Percentiles rank a stretch among this genome's conserved stretches.
phyloP scores from a whole-genome alignment of 2,888 invertebrate genomes.

The Chromoteleia sp. region DNA sequence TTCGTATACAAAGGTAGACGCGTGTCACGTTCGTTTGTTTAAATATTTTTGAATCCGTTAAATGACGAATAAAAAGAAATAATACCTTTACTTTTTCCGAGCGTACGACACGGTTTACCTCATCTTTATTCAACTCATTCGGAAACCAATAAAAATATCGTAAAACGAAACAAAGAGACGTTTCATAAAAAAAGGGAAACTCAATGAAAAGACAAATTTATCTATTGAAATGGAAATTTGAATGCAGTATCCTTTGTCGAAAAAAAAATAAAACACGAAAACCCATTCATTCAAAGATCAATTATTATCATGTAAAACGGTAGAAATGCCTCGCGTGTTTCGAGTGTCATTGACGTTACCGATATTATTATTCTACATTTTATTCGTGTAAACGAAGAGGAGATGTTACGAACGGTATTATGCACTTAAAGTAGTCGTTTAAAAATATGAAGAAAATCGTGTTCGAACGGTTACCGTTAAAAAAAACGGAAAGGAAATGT shows the following conservation, averaged over 20 bases:
- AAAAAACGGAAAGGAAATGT: constrained; percentile 5
- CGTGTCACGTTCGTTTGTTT: background rate
- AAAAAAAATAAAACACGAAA: constrained; percentile 14
- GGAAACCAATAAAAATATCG: constrained; percentile 33
- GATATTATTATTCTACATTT: constrained; percentile 22
- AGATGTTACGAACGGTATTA: constrained; percentile 13
- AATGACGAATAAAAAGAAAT: constrained; percentile 2
- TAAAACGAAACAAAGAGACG: constrained; percentile 30
- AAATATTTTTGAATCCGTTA: constrained; percentile 5
- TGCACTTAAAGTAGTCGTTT: constrained; percentile 4
- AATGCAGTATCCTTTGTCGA: background rate
- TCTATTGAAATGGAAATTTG: constrained; percentile 51
- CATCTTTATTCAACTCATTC: constrained; percentile 19
- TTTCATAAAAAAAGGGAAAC: constrained; percentile 27
- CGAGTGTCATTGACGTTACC: constrained; percentile 27
- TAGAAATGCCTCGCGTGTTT: constrained; percentile 32
- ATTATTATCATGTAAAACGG: constrained; percentile 51
- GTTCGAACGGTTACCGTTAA: background rate
- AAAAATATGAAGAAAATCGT: constrained; percentile 19
- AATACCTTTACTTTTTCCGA: background rate
- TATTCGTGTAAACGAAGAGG: constrained; percentile 15
- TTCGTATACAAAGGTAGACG: background rate
- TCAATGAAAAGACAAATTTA: constrained; percentile 38
- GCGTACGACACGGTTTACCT: constrained; percentile 1
- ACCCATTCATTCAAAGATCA: constrained; percentile 23